Conservation (phyloP, 2,113 vertebrate genomes). For the Sula dactylatra region DNA sequence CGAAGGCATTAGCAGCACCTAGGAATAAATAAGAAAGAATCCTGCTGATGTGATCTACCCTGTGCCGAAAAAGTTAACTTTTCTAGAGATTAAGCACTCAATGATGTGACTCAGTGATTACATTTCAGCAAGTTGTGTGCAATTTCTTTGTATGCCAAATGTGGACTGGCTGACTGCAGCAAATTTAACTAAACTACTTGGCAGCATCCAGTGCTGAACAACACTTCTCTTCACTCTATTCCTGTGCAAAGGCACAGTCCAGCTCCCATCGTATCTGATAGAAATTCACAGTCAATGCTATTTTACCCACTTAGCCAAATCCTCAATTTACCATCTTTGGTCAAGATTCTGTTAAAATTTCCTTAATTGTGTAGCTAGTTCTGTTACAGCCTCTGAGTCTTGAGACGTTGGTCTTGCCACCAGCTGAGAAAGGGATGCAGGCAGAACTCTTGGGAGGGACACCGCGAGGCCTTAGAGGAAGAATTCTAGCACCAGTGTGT, state of each 20-base stretch:
- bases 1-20: conserved; percentile 64
- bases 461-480: background rate
- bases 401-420: background rate
- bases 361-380: background rate
- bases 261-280: fast-evolving
- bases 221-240: background rate
- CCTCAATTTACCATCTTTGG: background rate
- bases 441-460: background rate
- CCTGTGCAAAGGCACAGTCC: background rate
- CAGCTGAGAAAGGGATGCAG: background rate
- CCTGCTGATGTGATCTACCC: conserved; percentile 41
- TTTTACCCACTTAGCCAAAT: background rate
- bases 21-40: conserved; percentile 54
- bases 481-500: background rate
- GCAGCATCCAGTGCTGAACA: conserved; percentile 38
- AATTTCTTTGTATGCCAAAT: conserved; percentile 52
- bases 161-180: conserved; percentile 52
- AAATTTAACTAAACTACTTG: conserved; percentile 32
- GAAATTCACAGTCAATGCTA: background rate
- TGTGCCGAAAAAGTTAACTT: conserved; percentile 59
- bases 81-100: conserved; percentile 61
- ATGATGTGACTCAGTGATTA: conserved; percentile 69
- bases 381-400: background rate
- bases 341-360: background rate
- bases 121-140: conserved; percentile 62